Evolutionary conservation across 2,113 vertebrate genomes (phyloP).

Genomic region (Otus sunia): DNA sequence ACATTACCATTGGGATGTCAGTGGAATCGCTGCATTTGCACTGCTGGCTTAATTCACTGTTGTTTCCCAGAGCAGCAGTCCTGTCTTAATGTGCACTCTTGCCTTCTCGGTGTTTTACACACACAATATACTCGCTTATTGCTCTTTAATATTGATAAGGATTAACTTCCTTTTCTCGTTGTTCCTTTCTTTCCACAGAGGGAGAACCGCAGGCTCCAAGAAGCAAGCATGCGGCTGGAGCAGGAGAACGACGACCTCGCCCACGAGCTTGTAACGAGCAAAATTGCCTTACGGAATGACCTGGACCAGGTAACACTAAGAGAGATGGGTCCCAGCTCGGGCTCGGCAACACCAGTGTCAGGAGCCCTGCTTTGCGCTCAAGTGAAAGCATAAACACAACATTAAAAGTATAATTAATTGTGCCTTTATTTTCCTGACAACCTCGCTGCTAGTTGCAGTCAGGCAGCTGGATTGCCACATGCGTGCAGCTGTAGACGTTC

Average conservation of each 20-base stretch:
- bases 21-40: conserved; percentile 46
- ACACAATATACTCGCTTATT: neutral
- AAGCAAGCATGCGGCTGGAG: conserved; percentile 96
- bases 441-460: neutral
- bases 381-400: neutral
- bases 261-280: conserved; percentile 97
- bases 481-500: neutral
- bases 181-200: conserved; percentile 77
- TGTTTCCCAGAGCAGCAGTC: conserved; percentile 63
- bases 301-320: conserved; percentile 88
- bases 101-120: neutral
- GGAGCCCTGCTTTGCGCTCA: neutral
- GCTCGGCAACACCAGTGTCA: neutral
- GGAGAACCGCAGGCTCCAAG: conserved; percentile 96
- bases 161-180: conserved; percentile 40
- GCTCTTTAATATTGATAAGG: neutral
- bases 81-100: conserved; percentile 62
- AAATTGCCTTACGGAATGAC: conserved; percentile 95
- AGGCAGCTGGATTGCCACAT: neutral
- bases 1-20: neutral
- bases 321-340: neutral
- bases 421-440: neutral
- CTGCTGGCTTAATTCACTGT: conserved; percentile 71
- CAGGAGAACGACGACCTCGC: conserved; percentile 98
- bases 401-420: neutral